Evolutionary conservation across 2,888 invertebrate species (phyloP).

Genomic region (Anthrax anthrax): DNA sequence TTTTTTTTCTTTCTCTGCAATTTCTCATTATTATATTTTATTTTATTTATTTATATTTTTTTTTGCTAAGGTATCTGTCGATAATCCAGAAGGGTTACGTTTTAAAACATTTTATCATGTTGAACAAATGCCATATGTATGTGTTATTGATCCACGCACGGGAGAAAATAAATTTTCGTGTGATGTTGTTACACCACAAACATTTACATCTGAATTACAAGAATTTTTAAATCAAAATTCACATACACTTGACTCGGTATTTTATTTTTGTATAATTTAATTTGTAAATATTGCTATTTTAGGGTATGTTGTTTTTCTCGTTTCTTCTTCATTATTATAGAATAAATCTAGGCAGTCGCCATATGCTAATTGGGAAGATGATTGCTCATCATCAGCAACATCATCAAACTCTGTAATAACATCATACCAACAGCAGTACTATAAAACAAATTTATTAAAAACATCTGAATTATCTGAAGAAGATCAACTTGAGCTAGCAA

Average conservation of each 20-base stretch:
- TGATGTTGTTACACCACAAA: conserved; percentile 19
- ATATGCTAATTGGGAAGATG: too few species aligned
- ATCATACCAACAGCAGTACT: not conserved
- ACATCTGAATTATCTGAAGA: conserved; percentile 26
- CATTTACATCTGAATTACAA: conserved; percentile 16
- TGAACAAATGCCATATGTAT: conserved; percentile 44
- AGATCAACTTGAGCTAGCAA: conserved; percentile 30
- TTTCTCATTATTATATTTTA: not conserved
- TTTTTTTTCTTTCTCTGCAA: not conserved
- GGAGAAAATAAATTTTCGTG: conserved; percentile 41
- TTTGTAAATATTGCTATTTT: too few species aligned
- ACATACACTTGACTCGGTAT: conserved; percentile 2
- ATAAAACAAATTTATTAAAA: not conserved
- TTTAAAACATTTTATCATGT: conserved; percentile 52
- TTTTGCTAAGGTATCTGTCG: conserved; percentile 18
- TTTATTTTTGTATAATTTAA: not conserved
- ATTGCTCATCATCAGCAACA: not conserved
- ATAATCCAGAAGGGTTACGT: conserved; percentile 44
- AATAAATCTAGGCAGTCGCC: too few species aligned
- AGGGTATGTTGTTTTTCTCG: too few species aligned
- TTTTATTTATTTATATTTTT: not conserved
- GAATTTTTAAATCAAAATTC: conserved; percentile 6
- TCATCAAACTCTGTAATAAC: not conserved
- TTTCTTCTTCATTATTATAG: not conserved
- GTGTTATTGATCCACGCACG: conserved; percentile 52